Percentiles rank a stretch among this genome's conserved stretches.
phyloP scores from a whole-genome alignment of 2,888 invertebrate genomes.

The Mesopsocus fuscifrons region DNA sequence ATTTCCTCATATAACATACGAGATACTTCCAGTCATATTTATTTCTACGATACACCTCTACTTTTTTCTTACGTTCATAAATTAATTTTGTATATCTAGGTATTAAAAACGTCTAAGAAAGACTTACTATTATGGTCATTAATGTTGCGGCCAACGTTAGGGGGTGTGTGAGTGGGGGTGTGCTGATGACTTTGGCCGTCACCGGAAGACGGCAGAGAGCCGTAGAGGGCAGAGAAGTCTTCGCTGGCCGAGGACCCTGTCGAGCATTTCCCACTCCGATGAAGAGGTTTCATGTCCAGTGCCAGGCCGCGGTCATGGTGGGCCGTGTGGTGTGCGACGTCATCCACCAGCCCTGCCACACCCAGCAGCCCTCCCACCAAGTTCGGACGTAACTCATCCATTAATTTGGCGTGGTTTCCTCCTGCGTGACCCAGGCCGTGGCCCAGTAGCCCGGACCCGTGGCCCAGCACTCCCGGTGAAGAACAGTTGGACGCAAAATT shows the following conservation, averaged over 20 bases:
- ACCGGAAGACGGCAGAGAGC: slow-evolving; percentile 5
- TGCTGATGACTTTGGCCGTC: slow-evolving; percentile 28
- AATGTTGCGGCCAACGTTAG: slow-evolving; percentile 26
- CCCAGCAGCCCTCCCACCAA: slow-evolving; percentile 59
- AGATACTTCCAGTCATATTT: too few species aligned
- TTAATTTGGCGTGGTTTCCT: slow-evolving; percentile 35
- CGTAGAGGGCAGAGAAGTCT: slow-evolving; percentile 13
- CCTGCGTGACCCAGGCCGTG: slow-evolving; percentile 4
- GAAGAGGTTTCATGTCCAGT: slow-evolving; percentile 24
- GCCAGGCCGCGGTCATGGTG: slow-evolving; percentile 23
- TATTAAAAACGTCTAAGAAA: too few species aligned
- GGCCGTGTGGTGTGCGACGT: slow-evolving; percentile 41
- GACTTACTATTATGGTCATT: slow-evolving; percentile 28
- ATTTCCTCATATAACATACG: too few species aligned
- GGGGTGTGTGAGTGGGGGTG: slow-evolving; percentile 52
- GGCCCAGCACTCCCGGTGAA: slow-evolving; percentile 21
- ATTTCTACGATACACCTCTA: too few species aligned
- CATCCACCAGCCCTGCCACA: slow-evolving; percentile 58
- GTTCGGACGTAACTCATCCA: slow-evolving; percentile 75
- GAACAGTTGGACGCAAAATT: slow-evolving; percentile 38
- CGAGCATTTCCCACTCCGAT: slow-evolving; percentile 16
- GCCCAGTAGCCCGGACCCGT: slow-evolving; percentile 34
- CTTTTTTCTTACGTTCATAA: too few species aligned
- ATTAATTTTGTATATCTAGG: too few species aligned
- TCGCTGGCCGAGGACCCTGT: slow-evolving; percentile 15